A percentile compares a stretch with the other conserved stretches of the same genome.
Conservation (phyloP, 2,888 invertebrate genomes). For the Mythimna ferrago region DNA sequence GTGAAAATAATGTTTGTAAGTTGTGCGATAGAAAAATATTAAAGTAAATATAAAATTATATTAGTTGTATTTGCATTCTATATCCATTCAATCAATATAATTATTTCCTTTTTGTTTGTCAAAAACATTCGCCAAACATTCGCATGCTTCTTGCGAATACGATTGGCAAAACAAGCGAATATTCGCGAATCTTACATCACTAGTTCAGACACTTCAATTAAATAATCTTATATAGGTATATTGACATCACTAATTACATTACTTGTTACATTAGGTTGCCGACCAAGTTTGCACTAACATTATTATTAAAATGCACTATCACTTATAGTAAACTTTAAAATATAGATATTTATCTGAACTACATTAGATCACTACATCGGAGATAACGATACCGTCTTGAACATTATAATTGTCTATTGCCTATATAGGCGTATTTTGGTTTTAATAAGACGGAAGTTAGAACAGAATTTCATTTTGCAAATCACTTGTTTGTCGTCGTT, state of each 20-base stretch:
- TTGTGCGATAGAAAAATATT: too few species aligned
- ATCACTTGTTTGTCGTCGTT: constrained; percentile 2
- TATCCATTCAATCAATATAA: too few species aligned
- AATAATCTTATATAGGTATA: background rate
- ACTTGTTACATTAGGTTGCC: background rate
- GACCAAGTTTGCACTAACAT: background rate
- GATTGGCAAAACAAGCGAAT: too few species aligned
- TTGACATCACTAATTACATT: background rate
- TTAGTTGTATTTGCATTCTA: too few species aligned
- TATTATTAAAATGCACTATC: background rate
- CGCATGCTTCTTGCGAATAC: too few species aligned
- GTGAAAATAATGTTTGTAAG: too few species aligned
- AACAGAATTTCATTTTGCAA: constrained; percentile 21
- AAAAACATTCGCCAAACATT: too few species aligned
- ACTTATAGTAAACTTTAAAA: background rate
- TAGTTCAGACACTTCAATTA: background rate
- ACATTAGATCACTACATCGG: background rate
- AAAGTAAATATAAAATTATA: too few species aligned
- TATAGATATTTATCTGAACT: background rate
- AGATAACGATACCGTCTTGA: background rate
- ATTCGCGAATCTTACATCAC: too few species aligned
- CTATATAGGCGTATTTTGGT: constrained; percentile 5
- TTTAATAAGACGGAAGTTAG: constrained; percentile 16
- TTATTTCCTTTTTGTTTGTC: too few species aligned
- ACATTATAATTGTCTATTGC: constrained; percentile 22